Evolutionary conservation across 2,113 vertebrate genomes (phyloP).

Genomic region (Sitta europaea): DNA sequence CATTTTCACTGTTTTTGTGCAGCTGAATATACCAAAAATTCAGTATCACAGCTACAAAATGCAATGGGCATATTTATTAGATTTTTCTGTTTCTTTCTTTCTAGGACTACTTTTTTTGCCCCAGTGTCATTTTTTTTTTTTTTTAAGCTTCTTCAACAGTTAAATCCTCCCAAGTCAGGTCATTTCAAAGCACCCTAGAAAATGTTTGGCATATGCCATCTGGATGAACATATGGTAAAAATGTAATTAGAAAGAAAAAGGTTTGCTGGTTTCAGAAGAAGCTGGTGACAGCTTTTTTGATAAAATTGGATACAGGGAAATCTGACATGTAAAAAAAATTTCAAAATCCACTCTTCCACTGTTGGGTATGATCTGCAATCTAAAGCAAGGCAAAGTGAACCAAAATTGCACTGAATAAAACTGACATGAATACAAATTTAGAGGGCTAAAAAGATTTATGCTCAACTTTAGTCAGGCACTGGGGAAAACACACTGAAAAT

Average conservation of each 20-base stretch:
- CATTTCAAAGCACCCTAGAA: slow-evolving; percentile 66
- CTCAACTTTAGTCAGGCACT: neutral
- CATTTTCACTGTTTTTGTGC: neutral
- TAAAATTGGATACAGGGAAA: slow-evolving; percentile 57
- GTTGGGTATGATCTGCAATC: neutral
- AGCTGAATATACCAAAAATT: neutral
- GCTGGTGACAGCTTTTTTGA: slow-evolving; percentile 54
- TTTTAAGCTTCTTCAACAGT: slow-evolving; percentile 51
- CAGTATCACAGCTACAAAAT: neutral
- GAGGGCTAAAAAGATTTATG: neutral
- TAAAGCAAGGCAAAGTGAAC: neutral
- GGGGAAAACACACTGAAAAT: neutral
- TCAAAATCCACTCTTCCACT: neutral
- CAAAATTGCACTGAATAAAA: slow-evolving; percentile 11
- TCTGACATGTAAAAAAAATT: slow-evolving; percentile 3
- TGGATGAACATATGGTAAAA: slow-evolving; percentile 69
- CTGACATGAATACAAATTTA: neutral
- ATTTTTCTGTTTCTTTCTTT: neutral
- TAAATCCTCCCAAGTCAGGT: slow-evolving; percentile 62
- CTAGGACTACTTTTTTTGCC: neutral
- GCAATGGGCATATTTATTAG: neutral
- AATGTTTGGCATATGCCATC: slow-evolving; percentile 63
- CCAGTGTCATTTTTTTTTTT: slow-evolving; percentile 5
- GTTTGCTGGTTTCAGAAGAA: slow-evolving; percentile 42
- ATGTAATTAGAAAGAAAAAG: slow-evolving; percentile 64